Conservation (phyloP, 2,113 vertebrate genomes). For the Crotalus tigris region DNA sequence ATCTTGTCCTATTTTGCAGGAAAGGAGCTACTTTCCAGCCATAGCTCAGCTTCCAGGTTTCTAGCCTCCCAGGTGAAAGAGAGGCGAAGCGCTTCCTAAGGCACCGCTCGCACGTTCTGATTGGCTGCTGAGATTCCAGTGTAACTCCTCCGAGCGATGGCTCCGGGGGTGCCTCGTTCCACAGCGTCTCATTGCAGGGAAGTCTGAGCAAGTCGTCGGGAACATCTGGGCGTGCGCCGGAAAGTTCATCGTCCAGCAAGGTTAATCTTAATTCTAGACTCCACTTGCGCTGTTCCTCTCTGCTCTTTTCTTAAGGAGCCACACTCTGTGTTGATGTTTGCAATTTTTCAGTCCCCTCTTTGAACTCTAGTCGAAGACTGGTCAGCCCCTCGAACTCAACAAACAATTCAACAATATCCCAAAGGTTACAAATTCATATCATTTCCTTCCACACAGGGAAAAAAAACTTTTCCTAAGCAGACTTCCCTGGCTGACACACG, state of each 20-base stretch:
- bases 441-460: not conserved
- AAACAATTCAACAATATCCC: not conserved
- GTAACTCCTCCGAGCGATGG: not conserved
- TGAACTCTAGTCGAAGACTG: not conserved
- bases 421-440: not conserved
- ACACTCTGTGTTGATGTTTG: not conserved
- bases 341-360: not conserved
- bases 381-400: not conserved
- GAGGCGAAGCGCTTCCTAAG: not conserved
- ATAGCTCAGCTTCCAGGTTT: not conserved
- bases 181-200: not conserved
- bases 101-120: not conserved
- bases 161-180: not conserved
- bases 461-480: not conserved
- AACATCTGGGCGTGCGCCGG: not conserved
- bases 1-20: not conserved
- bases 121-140: not conserved
- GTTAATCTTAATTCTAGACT: not conserved
- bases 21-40: not conserved
- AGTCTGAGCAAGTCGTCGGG: not conserved
- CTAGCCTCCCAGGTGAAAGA: not conserved
- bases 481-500: not conserved
- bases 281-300: not conserved
- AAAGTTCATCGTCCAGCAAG: not conserved
- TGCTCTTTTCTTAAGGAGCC: not conserved